Percentiles rank a stretch among this genome's conserved stretches.
phyloP scores from a whole-genome alignment of 2,113 vertebrate species.

The Microtus montanus region DNA sequence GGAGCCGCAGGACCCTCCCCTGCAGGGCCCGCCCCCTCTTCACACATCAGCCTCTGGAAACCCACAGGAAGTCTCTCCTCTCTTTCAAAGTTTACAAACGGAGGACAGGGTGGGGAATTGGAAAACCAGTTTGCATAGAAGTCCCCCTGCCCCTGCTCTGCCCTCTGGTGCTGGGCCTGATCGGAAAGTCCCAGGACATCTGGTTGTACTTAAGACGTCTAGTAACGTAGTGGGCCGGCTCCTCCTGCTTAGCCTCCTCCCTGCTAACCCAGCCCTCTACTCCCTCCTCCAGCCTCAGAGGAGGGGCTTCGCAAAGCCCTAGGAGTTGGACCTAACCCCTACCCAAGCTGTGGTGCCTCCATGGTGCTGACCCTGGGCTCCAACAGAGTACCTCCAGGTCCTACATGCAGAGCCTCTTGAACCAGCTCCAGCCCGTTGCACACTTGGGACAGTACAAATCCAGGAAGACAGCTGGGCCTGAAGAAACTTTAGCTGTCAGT shows the following conservation, averaged over 20 bases:
- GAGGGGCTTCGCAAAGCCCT: neutral
- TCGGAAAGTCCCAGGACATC: slow-evolving; percentile 72
- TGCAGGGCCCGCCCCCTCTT: neutral
- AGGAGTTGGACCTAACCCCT: neutral
- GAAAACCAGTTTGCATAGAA: slow-evolving; percentile 44
- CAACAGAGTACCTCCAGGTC: neutral
- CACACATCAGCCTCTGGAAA: neutral
- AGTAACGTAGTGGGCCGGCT: slow-evolving; percentile 8
- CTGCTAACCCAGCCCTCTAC: neutral
- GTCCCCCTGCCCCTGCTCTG: slow-evolving; percentile 53
- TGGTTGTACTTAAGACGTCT: slow-evolving; percentile 76
- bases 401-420: too few species aligned
- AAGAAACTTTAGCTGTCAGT: neutral
- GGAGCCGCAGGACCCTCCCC: neutral
- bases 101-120: slow-evolving; percentile 13
- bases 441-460: neutral
- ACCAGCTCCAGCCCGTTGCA: neutral
- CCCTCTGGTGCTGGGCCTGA: slow-evolving; percentile 49
- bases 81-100: neutral
- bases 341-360: too few species aligned
- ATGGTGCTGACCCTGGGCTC: neutral
- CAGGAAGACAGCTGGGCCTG: neutral
- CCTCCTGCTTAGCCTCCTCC: slow-evolving; percentile 16
- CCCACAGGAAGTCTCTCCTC: slow-evolving; percentile 13
- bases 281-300: slow-evolving; percentile 9